Evolutionary conservation across 1,140 invertebrate genomes (phyloP).

Genomic region (Lutraria rhynchaena): DNA sequence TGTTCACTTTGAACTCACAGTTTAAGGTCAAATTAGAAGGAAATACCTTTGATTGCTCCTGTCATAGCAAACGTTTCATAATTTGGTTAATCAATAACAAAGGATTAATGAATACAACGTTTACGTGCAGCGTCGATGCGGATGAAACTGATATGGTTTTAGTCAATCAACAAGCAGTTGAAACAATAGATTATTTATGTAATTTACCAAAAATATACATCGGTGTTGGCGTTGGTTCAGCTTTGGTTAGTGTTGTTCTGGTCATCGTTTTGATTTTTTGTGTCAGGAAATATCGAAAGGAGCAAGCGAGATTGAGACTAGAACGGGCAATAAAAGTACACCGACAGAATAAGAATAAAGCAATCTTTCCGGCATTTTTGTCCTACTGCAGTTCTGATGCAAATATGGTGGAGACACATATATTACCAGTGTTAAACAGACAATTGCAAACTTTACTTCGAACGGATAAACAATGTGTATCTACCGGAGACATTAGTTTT

Average conservation of each 20-base stretch:
- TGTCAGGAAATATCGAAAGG: neutral
- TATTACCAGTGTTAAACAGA: neutral
- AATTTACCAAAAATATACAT: neutral
- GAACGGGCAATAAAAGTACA: neutral
- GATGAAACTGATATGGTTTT: neutral
- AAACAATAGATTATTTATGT: neutral
- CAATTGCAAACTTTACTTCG: neutral
- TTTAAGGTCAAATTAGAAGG: neutral
- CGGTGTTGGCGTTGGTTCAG: neutral
- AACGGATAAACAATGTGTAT: neutral
- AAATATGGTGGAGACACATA: neutral
- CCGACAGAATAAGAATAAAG: neutral
- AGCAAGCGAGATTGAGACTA: neutral
- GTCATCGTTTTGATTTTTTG: neutral
- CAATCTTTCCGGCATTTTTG: neutral
- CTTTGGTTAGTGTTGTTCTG: neutral
- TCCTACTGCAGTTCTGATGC: neutral
- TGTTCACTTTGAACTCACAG: neutral
- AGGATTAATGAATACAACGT: neutral
- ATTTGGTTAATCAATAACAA: neutral
- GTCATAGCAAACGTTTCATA: neutral
- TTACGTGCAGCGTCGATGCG: neutral
- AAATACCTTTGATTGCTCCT: neutral
- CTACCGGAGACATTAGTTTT: conserved; percentile 7
- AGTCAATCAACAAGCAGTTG: neutral